Evolutionary conservation across 1,140 invertebrate species (phyloP).

Genomic region (Belonocnema kinseyi): DNA sequence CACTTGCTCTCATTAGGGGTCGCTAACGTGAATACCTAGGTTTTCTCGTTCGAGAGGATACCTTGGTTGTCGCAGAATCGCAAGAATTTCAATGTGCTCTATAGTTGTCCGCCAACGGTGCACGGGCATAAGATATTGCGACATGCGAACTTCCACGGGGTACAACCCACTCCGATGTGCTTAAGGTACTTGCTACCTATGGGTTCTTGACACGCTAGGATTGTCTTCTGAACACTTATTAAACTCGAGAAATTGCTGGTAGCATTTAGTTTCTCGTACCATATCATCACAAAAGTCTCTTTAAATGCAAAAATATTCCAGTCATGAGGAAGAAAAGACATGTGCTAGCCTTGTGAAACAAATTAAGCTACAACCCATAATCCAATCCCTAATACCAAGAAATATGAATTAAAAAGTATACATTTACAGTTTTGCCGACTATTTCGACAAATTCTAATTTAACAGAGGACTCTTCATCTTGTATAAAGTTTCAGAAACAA

Average conservation of each 20-base stretch:
- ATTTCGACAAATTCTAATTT: constrained; percentile 12
- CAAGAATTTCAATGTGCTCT: background rate
- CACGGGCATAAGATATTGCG: constrained; percentile 47
- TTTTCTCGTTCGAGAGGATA: too few species aligned
- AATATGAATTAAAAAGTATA: too few species aligned
- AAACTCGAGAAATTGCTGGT: background rate
- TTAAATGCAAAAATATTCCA: too few species aligned
- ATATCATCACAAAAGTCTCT: too few species aligned
- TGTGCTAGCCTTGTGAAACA: too few species aligned
- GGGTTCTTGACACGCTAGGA: constrained; percentile 45
- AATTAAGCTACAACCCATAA: too few species aligned
- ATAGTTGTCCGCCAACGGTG: constrained; percentile 1
- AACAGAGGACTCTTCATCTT: constrained; percentile 23
- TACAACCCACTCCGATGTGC: constrained; percentile 44
- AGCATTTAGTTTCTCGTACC: background rate
- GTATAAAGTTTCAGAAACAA: constrained; percentile 46
- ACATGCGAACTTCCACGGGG: constrained; percentile 49
- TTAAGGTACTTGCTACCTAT: constrained; percentile 49
- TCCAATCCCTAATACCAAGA: too few species aligned
- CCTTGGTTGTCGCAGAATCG: too few species aligned
- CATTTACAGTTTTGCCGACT: too few species aligned
- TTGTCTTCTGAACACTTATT: background rate
- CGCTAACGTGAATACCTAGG: too few species aligned
- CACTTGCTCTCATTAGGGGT: too few species aligned
- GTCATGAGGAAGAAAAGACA: too few species aligned